Evolutionary conservation across 2,888 invertebrate genomes (phyloP), one percentile per base, ranked within the genome.

Genomic region (Phyto melanocephala): DNA sequence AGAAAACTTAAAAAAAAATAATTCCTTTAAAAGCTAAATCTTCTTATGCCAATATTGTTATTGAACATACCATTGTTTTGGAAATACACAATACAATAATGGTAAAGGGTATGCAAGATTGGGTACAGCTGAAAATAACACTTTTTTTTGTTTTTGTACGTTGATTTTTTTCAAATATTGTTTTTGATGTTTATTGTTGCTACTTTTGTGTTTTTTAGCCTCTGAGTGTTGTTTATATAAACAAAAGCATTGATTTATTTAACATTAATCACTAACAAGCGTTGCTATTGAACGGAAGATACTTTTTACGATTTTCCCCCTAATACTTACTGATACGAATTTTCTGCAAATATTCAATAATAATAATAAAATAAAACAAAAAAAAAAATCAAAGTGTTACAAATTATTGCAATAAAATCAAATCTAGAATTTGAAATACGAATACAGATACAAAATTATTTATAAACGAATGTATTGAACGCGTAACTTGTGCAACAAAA

Each of bases 161-260:
- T 62, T 37, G 40, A 11, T 35, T 40, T 52, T 60, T 50, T 54
- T 58, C 33, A 62, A 54, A 56, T 75, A 33, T 75, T 74, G 45
- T 80, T 47, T 40, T 40, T 79, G 79, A 60, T 60, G 63, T 40
- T 40, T 76, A 62, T 68, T 78, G 74, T 62, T 70, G 70, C 60
- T 47, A 45, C 24, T n/a, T 47, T 42, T 28, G 28, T 28, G 28
- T 28, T 56, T 56, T 56, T 10, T 45, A 70, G 40, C 65, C 56
- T 28, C 56, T 54, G 45, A 24, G 50, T 68, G 47, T 62, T 77
- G 60, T 77, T 72, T 71, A 82, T 84, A 84, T 78, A 84, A 84
- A 80, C 74, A 80, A 84, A 70, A 75, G 65, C 67, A 74, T 75
- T 80, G 77, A 70, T 70, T 77, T 70, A 71, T 77, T 81, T 70